Evolutionary conservation across 2,797 vertebrate genomes (phyloP), one percentile per base, ranked within the genome.

Genomic region (Clarias laeviceps): DNA sequence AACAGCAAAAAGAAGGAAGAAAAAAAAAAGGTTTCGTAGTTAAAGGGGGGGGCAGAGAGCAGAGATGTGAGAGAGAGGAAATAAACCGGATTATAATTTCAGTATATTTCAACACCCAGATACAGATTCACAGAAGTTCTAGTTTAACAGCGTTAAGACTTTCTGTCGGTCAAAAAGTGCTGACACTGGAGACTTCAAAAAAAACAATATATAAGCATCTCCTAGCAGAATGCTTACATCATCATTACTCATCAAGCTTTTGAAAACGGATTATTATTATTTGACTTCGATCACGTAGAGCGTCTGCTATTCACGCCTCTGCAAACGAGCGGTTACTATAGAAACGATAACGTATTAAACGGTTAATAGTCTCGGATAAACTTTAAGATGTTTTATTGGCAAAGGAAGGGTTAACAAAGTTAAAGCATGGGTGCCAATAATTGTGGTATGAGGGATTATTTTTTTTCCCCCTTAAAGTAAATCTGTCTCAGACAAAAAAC

Each of bases 51-150:
- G 68, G 68, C 79, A 73, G 56, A 91, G 88, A 89, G 92, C 85
- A 93, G 93, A 93, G 92, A 90, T 91, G 89, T 91, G 92, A 91
- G 94, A 93, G 93, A 95, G 90, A 93, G 91, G 90, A 92, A 91
- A 90, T 74, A 87, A 74, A 45, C 87, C 87, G 24, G n/a, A 76
- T 87, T 83, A 88, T 87, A 87, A 81, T 79, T 82, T 45, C 56
- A 57, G 12, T 66, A 83, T 24, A 40, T 40, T 32, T 62, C 7
- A 18, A 64, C 17, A 32, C 17, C 20, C 5, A 61, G 22, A 20
- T 57, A 57, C 73, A 73, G 24, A 14, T 15, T 40, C 37, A 72
- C 37, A 72, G 69, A 45, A 1, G 18, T 45, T 72, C 9, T 20
- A 69, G 32, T 37, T 7, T 34, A 40, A 70, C 1, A 11, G 29